Conservation (phyloP, 1,140 invertebrate genomes). For the Plectus sambesii region DNA sequence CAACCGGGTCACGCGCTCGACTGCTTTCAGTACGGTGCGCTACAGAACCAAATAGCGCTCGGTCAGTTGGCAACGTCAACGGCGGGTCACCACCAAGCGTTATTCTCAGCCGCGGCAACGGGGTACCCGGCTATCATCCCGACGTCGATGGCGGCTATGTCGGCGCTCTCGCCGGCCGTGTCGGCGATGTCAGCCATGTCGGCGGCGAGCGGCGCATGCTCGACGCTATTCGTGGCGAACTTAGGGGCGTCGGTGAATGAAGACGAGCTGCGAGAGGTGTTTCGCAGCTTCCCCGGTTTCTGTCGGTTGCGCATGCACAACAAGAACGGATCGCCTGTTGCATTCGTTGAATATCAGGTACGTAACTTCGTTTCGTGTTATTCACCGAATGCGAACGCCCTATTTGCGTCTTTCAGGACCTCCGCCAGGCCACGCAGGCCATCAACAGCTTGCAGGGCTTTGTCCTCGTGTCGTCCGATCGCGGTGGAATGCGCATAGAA, state of each 20-base stretch:
- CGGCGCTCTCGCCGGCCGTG: slow-evolving; percentile 6
- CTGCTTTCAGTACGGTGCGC: too few relatives aligned
- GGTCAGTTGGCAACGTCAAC: too few relatives aligned
- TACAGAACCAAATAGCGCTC: too few relatives aligned
- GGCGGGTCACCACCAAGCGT: slow-evolving; percentile 7
- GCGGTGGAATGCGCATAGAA: slow-evolving; percentile 89
- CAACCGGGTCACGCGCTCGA: too few relatives aligned
- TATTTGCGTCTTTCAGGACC: slow-evolving; percentile 53
- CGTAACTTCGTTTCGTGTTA: slow-evolving; percentile 1
- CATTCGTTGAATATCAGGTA: slow-evolving; percentile 84
- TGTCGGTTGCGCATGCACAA: slow-evolving; percentile 89
- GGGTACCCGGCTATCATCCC: neutral
- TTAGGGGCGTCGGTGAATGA: slow-evolving; percentile 84
- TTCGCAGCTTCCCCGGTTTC: slow-evolving; percentile 84
- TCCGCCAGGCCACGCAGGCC: slow-evolving; percentile 72
- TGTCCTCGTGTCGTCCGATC: slow-evolving; percentile 81
- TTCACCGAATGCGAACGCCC: neutral
- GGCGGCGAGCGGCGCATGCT: slow-evolving; percentile 66
- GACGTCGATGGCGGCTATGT: neutral
- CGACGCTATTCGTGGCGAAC: slow-evolving; percentile 92
- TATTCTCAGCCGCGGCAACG: slow-evolving; percentile 17
- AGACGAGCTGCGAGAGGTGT: slow-evolving; percentile 91
- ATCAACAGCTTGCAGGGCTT: slow-evolving; percentile 82
- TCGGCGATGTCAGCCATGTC: slow-evolving; percentile 13
- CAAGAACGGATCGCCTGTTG: slow-evolving; percentile 78